Evolutionary conservation across 2,797 vertebrate species (phyloP).

Genomic region (Eleutherodactylus coqui): DNA sequence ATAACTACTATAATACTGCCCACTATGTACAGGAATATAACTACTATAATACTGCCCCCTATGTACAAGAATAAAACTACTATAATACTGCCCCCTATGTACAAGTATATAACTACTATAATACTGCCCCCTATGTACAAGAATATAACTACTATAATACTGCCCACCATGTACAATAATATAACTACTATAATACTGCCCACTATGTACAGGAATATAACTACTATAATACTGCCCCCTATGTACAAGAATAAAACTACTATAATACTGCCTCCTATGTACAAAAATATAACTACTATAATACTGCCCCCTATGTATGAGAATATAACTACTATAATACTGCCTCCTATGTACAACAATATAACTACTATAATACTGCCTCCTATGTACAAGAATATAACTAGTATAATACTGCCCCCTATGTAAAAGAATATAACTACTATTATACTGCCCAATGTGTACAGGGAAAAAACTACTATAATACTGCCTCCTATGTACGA

Average conservation of each 20-base stretch:
- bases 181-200: neutral
- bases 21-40: slow-evolving; percentile 1
- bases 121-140: neutral
- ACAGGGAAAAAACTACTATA: slow-evolving; percentile 1
- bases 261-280: slow-evolving; percentile 8
- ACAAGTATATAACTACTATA: slow-evolving; percentile 3
- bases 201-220: neutral
- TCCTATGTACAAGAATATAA: neutral
- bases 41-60: slow-evolving; percentile 9
- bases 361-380: slow-evolving; percentile 12
- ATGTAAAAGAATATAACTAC: slow-evolving; percentile 7
- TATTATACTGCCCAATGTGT: neutral
- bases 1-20: no score
- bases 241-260: slow-evolving; percentile 1
- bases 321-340: slow-evolving; percentile 10
- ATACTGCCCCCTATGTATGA: neutral
- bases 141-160: slow-evolving; percentile 15
- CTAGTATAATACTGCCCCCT: neutral
- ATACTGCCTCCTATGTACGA: neutral
- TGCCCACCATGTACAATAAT: neutral
- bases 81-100: slow-evolving; percentile 3
- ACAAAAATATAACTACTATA: neutral
- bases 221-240: slow-evolving; percentile 9
- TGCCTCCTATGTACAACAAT: neutral
- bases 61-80: slow-evolving; percentile 1